Conservation (phyloP, 1,140 invertebrate genomes). For the Diorhabda elongata region DNA sequence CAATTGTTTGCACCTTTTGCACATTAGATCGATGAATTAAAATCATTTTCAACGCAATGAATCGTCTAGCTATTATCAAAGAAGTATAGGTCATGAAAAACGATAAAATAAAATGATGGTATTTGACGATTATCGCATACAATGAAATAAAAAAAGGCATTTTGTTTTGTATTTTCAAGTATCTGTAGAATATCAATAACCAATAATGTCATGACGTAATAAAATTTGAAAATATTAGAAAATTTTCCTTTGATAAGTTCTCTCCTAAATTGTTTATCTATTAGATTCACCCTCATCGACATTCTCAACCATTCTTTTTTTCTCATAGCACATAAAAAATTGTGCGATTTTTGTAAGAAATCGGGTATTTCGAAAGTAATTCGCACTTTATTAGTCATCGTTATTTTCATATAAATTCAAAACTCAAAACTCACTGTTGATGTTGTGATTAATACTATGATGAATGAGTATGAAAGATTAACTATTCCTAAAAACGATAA, state of each 20-base stretch:
- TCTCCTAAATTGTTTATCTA: not conserved
- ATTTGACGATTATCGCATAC: not conserved
- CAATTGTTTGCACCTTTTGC: too few relatives aligned
- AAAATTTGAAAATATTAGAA: not conserved
- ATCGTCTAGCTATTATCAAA: not conserved
- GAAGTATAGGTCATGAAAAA: not conserved
- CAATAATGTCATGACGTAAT: not conserved
- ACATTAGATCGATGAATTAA: not conserved
- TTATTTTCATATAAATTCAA: too few relatives aligned
- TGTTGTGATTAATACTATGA: not conserved
- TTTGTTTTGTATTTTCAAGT: not conserved
- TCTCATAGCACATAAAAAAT: not conserved
- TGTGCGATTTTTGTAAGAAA: not conserved
- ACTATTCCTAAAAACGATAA: not conserved
- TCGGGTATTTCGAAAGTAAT: not conserved
- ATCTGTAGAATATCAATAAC: not conserved
- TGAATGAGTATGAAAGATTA: not conserved
- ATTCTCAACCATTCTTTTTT: not conserved
- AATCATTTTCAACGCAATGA: not conserved
- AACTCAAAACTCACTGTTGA: not conserved
- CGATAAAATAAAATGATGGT: not conserved
- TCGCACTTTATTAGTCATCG: not conserved
- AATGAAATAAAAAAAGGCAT: not conserved
- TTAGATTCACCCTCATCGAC: not conserved
- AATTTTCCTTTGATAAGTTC: not conserved